Conservation (phyloP, 2,888 invertebrate genomes). For the Acanthoscelides obtectus region DNA sequence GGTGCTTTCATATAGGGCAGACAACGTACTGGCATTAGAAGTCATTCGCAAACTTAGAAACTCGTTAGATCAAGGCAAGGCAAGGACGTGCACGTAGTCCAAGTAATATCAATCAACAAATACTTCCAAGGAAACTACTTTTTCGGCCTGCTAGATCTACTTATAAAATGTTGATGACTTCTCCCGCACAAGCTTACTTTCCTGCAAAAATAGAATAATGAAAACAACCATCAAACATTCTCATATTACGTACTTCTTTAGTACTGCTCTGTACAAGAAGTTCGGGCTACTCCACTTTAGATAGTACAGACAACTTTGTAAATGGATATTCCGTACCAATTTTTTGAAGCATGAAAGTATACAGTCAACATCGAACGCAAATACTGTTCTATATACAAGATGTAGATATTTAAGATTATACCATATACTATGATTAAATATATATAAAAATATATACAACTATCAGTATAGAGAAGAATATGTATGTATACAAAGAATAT, state of each 20-base stretch:
- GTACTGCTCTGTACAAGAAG: neutral
- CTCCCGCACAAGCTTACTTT: too few species aligned
- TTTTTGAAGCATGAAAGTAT: neutral
- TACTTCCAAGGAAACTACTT: too few species aligned
- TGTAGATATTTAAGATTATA: neutral
- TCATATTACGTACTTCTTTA: neutral
- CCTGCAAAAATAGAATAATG: too few species aligned
- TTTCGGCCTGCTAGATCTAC: too few species aligned
- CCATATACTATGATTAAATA: neutral
- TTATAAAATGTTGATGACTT: too few species aligned
- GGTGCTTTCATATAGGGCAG: too few species aligned
- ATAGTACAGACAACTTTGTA: neutral
- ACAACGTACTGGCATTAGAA: too few species aligned
- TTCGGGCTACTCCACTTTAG: neutral
- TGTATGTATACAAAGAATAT: slow-evolving; percentile 1
- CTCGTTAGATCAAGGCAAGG: too few species aligned
- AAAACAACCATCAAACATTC: too few species aligned
- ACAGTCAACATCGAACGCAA: slow-evolving; percentile 13
- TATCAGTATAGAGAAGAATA: neutral
- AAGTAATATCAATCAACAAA: too few species aligned
- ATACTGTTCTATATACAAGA: slow-evolving; percentile 6
- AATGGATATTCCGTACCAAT: neutral
- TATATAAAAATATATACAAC: neutral
- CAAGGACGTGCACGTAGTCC: too few species aligned
- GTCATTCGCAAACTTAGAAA: too few species aligned